phyloP scores from a whole-genome alignment of 2,113 vertebrate genomes.

The Taurulus bubalis region DNA sequence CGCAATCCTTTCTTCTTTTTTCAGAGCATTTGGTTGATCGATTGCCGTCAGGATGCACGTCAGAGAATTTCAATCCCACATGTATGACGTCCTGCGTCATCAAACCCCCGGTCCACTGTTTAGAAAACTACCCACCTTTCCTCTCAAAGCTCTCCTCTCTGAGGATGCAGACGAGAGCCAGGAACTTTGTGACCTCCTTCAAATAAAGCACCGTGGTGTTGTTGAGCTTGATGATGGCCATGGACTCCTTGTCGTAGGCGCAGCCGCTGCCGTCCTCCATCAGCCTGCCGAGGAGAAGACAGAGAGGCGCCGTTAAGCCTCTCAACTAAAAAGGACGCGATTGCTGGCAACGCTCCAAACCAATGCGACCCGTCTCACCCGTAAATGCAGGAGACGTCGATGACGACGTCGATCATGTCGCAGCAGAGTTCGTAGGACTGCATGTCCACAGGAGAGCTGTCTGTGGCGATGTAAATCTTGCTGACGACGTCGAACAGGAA shows the following conservation, averaged over 20 bases:
- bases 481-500: constrained; percentile 98
- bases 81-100: constrained; percentile 6
- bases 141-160: constrained; percentile 98
- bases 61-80: not conserved
- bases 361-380: constrained; percentile 83
- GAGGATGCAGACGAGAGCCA: constrained; percentile 97
- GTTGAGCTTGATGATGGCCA: constrained; percentile 99
- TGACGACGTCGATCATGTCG: constrained; percentile 98
- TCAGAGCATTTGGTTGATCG: too few relatives aligned
- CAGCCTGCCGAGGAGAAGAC: constrained; percentile 79
- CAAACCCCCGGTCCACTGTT: not conserved
- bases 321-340: not conserved
- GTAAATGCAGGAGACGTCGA: constrained; percentile 97
- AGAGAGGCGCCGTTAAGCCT: not conserved
- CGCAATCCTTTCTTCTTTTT: too few relatives aligned
- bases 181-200: constrained; percentile 98
- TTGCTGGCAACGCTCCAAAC: not conserved
- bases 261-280: constrained; percentile 93
- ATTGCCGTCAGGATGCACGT: too few relatives aligned
- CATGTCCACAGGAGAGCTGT: constrained; percentile 98
- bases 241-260: constrained; percentile 95
- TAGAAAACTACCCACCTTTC: constrained; percentile 86
- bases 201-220: constrained; percentile 97
- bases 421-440: constrained; percentile 97
- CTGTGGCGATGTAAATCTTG: constrained; percentile 97